A percentile compares a stretch with the other conserved stretches of the same genome.
Conservation (phyloP, 1,140 invertebrate species). For the Aphelenchoides besseyi region DNA sequence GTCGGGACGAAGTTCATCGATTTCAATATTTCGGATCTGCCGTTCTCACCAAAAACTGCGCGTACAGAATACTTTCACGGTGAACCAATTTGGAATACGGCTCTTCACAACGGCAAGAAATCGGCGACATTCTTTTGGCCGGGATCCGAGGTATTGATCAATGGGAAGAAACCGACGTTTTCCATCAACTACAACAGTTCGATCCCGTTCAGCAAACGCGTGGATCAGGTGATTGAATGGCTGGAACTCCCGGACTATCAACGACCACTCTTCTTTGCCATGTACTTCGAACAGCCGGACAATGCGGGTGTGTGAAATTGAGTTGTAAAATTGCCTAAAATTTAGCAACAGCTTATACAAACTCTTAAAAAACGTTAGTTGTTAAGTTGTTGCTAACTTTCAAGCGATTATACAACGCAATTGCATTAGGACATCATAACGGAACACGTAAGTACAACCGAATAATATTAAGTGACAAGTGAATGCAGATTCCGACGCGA, state of each 20-base stretch:
- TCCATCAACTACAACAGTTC: slow-evolving; percentile 34
- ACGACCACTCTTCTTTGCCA: slow-evolving; percentile 66
- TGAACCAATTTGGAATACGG: slow-evolving; percentile 23
- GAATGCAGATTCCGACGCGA: slow-evolving; percentile 28
- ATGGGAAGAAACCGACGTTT: slow-evolving; percentile 39
- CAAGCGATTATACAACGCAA: no score
- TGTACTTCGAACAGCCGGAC: slow-evolving; percentile 76
- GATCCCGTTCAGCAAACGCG: slow-evolving; percentile 46
- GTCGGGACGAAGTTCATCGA: slow-evolving; percentile 19
- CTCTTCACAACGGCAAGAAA: slow-evolving; percentile 35
- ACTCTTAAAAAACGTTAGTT: no score
- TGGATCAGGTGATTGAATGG: slow-evolving; percentile 69
- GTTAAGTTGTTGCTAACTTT: no score
- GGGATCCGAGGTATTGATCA: slow-evolving; percentile 33
- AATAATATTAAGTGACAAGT: background rate
- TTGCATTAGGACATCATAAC: slow-evolving; percentile 48
- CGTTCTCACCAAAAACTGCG: slow-evolving; percentile 12
- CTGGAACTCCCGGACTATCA: slow-evolving; percentile 66
- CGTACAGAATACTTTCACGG: slow-evolving; percentile 9
- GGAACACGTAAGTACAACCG: slow-evolving; percentile 11
- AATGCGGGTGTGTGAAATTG: no score
- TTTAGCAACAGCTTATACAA: no score
- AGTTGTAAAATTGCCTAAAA: no score
- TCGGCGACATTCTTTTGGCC: slow-evolving; percentile 54
- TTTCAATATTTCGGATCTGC: slow-evolving; percentile 8